Percentiles rank a stretch among this genome's conserved stretches.
Conservation (phyloP, 2,888 invertebrate genomes). For the Elegia similella region DNA sequence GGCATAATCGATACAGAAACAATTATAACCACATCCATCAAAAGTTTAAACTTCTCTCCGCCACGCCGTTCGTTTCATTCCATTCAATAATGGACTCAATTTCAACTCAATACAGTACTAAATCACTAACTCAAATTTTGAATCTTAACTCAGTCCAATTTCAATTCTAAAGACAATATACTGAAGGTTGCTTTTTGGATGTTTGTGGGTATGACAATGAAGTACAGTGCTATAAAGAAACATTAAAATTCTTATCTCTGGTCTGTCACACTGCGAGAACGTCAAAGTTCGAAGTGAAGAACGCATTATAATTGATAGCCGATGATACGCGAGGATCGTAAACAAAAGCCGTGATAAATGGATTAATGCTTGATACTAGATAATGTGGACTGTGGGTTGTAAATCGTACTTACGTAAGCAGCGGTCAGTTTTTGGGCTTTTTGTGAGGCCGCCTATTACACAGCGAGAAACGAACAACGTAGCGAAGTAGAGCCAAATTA, state of each 20-base stretch:
- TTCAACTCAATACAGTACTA: constrained; percentile 39
- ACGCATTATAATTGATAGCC: constrained; percentile 80
- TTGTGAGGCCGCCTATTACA: constrained; percentile 36
- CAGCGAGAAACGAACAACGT: constrained; percentile 17
- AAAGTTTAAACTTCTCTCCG: constrained; percentile 68
- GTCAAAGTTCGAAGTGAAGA: constrained; percentile 80
- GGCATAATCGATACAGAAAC: constrained; percentile 82
- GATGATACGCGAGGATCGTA: constrained; percentile 80
- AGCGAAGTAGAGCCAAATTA: too few species aligned
- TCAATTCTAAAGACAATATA: constrained; percentile 27
- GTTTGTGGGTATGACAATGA: constrained; percentile 32
- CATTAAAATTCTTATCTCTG: constrained; percentile 81
- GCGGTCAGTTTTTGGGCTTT: constrained; percentile 57
- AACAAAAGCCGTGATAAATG: constrained; percentile 81
- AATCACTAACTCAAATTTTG: constrained; percentile 32
- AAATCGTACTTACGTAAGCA: constrained; percentile 74
- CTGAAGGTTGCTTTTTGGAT: constrained; percentile 45
- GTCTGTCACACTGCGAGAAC: constrained; percentile 79
- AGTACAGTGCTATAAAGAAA: constrained; percentile 67
- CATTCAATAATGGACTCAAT: constrained; percentile 20
- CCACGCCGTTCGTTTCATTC: constrained; percentile 33
- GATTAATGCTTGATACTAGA: constrained; percentile 76
- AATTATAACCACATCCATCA: constrained; percentile 81
- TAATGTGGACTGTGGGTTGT: constrained; percentile 73
- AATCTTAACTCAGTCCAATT: constrained; percentile 19